Evolutionary conservation across 2,888 invertebrate genomes (phyloP).

Genomic region (Globia sparganii): DNA sequence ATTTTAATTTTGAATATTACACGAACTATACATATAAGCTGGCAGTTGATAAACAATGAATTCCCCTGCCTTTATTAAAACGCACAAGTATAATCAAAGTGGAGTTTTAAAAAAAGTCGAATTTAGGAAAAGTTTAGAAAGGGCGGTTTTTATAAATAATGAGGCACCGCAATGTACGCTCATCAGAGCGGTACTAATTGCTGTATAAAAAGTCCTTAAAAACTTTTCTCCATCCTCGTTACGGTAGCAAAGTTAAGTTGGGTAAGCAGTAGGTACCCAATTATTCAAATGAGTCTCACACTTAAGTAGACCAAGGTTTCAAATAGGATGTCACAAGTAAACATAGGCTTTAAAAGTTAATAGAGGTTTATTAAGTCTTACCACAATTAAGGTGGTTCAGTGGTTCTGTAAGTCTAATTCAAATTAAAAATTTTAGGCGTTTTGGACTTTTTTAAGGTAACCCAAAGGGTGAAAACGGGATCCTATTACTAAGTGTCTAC

Average conservation of each 20-base stretch:
- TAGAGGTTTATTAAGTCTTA: neutral
- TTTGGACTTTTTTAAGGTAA: too few relatives aligned
- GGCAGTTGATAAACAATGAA: neutral
- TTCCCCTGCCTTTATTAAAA: neutral
- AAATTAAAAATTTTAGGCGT: too few relatives aligned
- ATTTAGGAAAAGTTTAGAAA: neutral
- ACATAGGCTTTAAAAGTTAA: neutral
- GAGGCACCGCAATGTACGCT: neutral
- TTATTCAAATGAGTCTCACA: constrained; percentile 18
- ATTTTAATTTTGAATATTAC: too few relatives aligned
- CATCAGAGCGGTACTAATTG: neutral
- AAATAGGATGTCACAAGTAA: neutral
- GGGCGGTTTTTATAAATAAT: neutral
- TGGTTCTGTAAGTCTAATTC: neutral
- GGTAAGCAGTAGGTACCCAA: neutral
- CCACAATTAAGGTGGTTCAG: too few relatives aligned
- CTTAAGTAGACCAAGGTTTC: too few relatives aligned
- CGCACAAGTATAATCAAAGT: neutral
- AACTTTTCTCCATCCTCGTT: constrained; percentile 15
- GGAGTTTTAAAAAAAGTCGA: neutral
- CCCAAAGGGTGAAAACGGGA: too few relatives aligned
- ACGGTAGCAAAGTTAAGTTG: neutral
- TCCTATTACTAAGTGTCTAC: too few relatives aligned
- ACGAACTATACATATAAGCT: too few relatives aligned
- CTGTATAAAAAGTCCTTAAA: neutral